Percentiles rank a stretch among this genome's conserved stretches.
These are phyloP conservation scores for Otus scops DNA, from an alignment of 2,797 vertebrate species.

Conservation along the genomic window DNA sequence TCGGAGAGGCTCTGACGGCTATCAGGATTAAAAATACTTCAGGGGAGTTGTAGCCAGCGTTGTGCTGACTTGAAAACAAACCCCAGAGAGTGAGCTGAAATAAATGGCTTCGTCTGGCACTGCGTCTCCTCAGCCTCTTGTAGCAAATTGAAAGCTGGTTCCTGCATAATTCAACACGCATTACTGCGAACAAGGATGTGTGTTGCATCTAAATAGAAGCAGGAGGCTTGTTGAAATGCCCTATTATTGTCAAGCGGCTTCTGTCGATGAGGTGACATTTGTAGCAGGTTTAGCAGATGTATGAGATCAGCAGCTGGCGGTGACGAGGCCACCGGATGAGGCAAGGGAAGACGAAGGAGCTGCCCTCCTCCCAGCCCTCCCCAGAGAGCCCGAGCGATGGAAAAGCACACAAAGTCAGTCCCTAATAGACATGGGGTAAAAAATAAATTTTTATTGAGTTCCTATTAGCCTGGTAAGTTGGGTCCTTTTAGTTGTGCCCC, in stretches of 20 bases:
- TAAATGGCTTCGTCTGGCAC: constrained; percentile 65
- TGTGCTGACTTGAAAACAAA: constrained; percentile 55
- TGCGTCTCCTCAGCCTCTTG: constrained; percentile 31
- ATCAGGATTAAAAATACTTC: constrained; percentile 13
- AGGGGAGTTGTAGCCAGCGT: background rate
- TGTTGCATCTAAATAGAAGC: constrained; percentile 55
- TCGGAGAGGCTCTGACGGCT: background rate
- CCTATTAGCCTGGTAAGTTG: background rate
- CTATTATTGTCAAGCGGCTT: constrained; percentile 12
- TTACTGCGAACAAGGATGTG: constrained; percentile 39
- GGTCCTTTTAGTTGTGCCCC: background rate
- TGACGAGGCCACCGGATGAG: background rate
- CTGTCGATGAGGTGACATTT: constrained; percentile 45
- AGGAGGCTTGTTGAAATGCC: constrained; percentile 54
- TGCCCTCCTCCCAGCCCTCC: background rate
- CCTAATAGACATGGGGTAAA: background rate
- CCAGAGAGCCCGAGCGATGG: background rate
- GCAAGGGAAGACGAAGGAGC: background rate
- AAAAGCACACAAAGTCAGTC: background rate
- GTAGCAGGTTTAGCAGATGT: constrained; percentile 51
- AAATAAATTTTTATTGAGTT: background rate
- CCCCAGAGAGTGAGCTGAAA: constrained; percentile 49
- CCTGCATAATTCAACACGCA: constrained; percentile 64
- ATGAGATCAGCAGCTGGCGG: background rate
- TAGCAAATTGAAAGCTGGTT: constrained; percentile 61